These are phyloP conservation scores for Tachysurus fulvidraco DNA, from an alignment of 2,113 vertebrate genomes.

Conservation along the genomic window DNA sequence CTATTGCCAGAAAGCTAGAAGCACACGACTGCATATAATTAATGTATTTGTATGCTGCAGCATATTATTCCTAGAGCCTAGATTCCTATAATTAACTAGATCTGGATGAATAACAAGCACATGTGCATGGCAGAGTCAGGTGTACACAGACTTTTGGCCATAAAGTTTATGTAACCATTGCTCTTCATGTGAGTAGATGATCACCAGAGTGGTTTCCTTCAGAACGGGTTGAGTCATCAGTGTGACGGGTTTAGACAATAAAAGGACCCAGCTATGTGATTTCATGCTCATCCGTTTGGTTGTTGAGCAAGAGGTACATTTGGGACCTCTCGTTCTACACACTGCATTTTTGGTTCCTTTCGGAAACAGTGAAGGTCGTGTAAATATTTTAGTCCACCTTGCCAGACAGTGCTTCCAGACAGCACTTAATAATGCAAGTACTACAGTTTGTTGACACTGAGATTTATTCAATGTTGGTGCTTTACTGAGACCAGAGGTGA, in stretches of 20 bases:
- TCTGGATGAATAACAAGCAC: not conserved
- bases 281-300: no score
- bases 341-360: not conserved
- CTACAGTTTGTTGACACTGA: not conserved
- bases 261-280: not conserved
- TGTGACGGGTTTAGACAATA: not conserved
- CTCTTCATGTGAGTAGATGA: not conserved
- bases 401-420: not conserved
- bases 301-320: no score
- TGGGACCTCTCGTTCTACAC: no score
- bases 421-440: not conserved
- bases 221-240: not conserved
- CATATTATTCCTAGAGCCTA: not conserved
- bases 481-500: no score
- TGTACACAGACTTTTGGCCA: not conserved
- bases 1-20: no score
- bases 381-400: not conserved
- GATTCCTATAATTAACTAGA: not conserved
- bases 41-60: not conserved
- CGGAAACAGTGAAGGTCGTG: not conserved
- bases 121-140: not conserved
- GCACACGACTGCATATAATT: not conserved
- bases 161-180: not conserved
- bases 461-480: not conserved
- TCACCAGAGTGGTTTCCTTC: not conserved